Percentiles rank a stretch among this genome's conserved stretches.
Conservation (phyloP, 2,113 vertebrate genomes). For the Hepsetus odoe region DNA sequence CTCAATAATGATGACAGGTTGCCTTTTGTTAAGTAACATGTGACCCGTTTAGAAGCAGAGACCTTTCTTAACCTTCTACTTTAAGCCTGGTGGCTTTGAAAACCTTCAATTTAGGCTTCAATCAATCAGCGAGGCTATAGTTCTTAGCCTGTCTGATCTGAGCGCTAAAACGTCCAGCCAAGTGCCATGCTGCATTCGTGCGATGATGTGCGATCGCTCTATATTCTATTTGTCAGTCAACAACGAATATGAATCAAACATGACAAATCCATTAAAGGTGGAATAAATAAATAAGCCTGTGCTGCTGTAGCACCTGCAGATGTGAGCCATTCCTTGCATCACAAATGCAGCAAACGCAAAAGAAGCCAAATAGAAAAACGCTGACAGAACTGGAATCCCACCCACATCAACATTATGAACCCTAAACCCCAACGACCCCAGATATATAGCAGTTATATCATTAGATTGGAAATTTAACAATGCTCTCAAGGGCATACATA, state of each 20-base stretch:
- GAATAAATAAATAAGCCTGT: neutral
- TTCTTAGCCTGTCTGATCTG: neutral
- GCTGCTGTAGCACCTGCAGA: neutral
- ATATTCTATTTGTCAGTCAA: neutral
- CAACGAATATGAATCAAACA: neutral
- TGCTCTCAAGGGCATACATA: too few species aligned
- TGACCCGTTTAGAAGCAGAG: constrained; percentile 14
- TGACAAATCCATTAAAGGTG: neutral
- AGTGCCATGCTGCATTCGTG: neutral
- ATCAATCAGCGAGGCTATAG: constrained; percentile 9
- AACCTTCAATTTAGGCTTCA: constrained; percentile 32
- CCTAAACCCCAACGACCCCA: too few species aligned
- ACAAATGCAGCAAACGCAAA: neutral
- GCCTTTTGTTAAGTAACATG: neutral
- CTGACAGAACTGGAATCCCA: too few species aligned
- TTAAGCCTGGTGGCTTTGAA: neutral
- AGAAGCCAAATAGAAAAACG: too few species aligned
- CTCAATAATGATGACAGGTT: constrained; percentile 6
- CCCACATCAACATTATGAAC: neutral
- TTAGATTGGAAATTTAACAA: too few species aligned
- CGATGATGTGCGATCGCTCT: neutral
- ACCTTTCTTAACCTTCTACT: neutral
- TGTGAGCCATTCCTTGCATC: neutral
- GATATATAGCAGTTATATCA: too few species aligned
- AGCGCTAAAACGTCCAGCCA: neutral